A percentile compares a stretch with the other conserved stretches of the same genome.
These are phyloP conservation scores for Lophochroa leadbeateri DNA, from an alignment of 2,113 vertebrate genomes.

Conservation along the genomic window DNA sequence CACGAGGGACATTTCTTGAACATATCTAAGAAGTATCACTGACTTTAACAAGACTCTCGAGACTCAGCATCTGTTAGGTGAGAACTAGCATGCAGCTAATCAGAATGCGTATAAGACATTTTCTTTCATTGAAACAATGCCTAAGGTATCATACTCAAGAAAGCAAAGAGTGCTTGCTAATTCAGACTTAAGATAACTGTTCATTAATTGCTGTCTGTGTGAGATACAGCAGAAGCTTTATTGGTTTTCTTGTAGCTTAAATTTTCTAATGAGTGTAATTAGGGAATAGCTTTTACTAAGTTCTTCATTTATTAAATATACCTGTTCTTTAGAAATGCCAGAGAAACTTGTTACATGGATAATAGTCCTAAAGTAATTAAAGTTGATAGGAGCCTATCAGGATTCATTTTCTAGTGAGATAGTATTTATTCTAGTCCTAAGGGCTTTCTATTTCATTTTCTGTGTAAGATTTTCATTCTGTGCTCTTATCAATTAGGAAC, in stretches of 20 bases:
- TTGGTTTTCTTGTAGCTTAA: constrained; percentile 13
- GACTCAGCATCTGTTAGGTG: too few relatives aligned
- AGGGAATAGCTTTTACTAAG: neutral
- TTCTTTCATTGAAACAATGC: neutral
- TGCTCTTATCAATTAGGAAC: neutral
- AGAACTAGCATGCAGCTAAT: neutral
- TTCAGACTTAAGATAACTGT: constrained; percentile 25
- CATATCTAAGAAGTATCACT: too few relatives aligned
- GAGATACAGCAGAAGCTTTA: constrained; percentile 10
- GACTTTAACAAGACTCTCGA: too few relatives aligned
- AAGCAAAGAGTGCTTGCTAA: neutral
- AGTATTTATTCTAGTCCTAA: constrained; percentile 20
- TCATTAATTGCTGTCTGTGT: constrained; percentile 25
- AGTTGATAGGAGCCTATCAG: constrained; percentile 1
- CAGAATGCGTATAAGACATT: neutral
- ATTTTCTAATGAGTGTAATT: constrained; percentile 29
- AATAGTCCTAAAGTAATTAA: constrained; percentile 40
- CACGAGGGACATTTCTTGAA: too few relatives aligned
- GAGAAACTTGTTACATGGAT: neutral
- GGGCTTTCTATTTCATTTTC: constrained; percentile 32
- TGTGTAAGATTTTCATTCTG: neutral
- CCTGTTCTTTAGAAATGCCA: neutral
- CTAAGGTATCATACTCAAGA: constrained; percentile 1
- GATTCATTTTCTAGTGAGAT: neutral
- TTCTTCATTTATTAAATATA: constrained; percentile 29